Conservation (phyloP, 2,797 vertebrate genomes). For the Emydoidea blandingii region DNA sequence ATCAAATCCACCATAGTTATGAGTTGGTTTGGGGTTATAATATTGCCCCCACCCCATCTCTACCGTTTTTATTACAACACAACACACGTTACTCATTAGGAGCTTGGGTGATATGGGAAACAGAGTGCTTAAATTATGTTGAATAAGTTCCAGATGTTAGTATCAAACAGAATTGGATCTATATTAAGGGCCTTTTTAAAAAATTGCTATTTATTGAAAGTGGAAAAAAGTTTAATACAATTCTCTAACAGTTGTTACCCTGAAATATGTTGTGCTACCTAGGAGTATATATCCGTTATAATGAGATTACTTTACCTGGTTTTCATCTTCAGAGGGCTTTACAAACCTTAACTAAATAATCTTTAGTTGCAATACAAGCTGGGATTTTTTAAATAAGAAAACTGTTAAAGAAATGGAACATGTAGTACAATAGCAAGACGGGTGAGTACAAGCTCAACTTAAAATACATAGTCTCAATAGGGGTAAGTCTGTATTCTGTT, state of each 20-base stretch:
- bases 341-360: background rate
- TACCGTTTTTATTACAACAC: constrained; percentile 70
- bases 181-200: constrained; percentile 37
- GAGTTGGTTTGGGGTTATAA: constrained; percentile 64
- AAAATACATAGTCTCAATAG: background rate
- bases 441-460: background rate
- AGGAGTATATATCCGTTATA: background rate
- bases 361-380: background rate
- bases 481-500: background rate
- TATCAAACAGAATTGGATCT: constrained; percentile 47
- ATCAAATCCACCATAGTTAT: constrained; percentile 62
- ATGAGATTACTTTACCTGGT: background rate
- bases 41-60: constrained; percentile 64
- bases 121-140: constrained; percentile 60
- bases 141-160: constrained; percentile 81
- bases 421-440: background rate
- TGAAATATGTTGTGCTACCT: background rate
- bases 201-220: constrained; percentile 55
- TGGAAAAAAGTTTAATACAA: constrained; percentile 53
- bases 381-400: constrained; percentile 16
- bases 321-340: constrained; percentile 24
- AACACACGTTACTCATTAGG: constrained; percentile 78
- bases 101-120: constrained; percentile 74
- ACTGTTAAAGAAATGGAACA: background rate
- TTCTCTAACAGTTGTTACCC: background rate